Evolutionary conservation across 2,113 vertebrate species (phyloP).

Genomic region (Trichechus manatus): DNA sequence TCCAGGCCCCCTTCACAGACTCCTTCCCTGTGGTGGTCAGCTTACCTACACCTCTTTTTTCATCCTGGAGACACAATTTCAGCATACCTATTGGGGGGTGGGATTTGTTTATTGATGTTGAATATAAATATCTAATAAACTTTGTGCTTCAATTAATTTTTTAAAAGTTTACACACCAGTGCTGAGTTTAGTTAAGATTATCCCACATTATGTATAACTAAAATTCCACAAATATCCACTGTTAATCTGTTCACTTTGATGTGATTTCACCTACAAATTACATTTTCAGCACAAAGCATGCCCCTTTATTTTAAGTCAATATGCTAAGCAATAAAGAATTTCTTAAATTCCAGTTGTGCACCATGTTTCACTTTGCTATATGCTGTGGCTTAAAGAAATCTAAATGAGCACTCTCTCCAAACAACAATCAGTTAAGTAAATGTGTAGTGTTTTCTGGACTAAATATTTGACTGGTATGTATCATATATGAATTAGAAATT

Average conservation of each 20-base stretch:
- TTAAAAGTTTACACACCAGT: not conserved
- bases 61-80: not conserved
- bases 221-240: not conserved
- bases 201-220: not conserved
- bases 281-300: not conserved
- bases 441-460: not conserved
- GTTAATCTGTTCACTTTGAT: not conserved
- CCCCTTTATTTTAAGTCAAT: not conserved
- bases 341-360: not conserved
- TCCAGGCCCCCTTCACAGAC: not conserved
- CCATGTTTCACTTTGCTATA: not conserved
- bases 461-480: not conserved
- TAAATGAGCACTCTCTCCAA: not conserved
- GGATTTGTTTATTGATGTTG: not conserved
- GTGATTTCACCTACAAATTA: slow-evolving; percentile 20
- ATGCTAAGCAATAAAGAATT: not conserved
- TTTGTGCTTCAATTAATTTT: not conserved
- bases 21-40: not conserved
- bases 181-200: not conserved
- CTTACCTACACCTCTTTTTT: not conserved
- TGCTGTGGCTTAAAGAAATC: not conserved
- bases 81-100: not conserved
- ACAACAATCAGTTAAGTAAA: not conserved
- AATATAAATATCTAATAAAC: not conserved
- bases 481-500: not conserved